A percentile compares a stretch with the other conserved stretches of the same genome.
Evolutionary conservation across 2,113 vertebrate genomes (phyloP).

Genomic region (Psilopogon haemacephalus): DNA sequence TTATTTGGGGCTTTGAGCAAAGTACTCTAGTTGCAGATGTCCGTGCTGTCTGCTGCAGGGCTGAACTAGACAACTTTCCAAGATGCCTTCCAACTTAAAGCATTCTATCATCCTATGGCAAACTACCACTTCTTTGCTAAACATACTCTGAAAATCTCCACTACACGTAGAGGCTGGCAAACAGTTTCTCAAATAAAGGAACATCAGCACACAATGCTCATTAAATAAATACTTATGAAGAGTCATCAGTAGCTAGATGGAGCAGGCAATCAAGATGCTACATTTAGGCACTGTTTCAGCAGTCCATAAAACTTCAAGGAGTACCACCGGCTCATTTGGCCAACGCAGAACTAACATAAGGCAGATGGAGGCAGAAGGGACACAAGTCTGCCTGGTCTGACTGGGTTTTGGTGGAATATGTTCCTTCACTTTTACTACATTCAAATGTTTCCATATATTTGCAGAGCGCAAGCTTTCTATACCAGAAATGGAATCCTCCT

Average conservation of each 20-base stretch:
- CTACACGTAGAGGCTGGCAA: neutral
- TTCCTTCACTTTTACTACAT: neutral
- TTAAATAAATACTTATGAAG: neutral
- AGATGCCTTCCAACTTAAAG: too few species aligned
- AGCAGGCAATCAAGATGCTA: neutral
- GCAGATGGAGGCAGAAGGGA: neutral
- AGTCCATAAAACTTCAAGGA: neutral
- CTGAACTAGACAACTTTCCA: too few species aligned
- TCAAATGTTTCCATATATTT: neutral
- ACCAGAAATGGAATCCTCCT: neutral
- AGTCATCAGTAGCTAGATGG: neutral
- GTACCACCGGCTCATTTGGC: neutral
- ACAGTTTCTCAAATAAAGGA: neutral
- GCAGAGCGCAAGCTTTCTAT: neutral
- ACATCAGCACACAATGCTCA: neutral
- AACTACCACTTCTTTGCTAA: neutral
- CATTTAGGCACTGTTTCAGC: neutral
- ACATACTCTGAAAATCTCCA: neutral
- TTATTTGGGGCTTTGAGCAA: too few species aligned
- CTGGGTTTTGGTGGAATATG: neutral
- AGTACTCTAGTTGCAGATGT: too few species aligned
- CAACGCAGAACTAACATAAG: neutral
- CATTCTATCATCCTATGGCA: neutral
- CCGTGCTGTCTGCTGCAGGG: too few species aligned
- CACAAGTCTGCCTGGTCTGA: neutral